These are phyloP conservation scores for Caranx melampygus DNA, from an alignment of 2,113 vertebrate genomes.

Conservation along the genomic window DNA sequence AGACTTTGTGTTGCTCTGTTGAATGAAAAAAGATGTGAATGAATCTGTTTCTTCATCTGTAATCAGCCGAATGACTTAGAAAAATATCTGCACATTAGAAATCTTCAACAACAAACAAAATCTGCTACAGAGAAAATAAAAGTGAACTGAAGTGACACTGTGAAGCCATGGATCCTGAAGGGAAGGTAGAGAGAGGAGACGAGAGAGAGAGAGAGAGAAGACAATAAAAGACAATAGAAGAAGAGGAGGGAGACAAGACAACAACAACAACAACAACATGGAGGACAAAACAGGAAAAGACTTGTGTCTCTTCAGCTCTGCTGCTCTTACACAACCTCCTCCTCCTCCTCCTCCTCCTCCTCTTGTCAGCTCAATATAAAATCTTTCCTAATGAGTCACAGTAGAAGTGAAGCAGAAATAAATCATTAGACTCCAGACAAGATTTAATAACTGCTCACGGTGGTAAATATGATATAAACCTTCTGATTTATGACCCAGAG, in stretches of 20 bases:
- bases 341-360: background rate
- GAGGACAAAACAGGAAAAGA: background rate
- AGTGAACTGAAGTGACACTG: background rate
- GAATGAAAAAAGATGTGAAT: too few species aligned
- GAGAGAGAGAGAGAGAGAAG: background rate
- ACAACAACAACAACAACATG: background rate
- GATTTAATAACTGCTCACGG: conserved; percentile 33
- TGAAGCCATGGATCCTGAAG: too few species aligned
- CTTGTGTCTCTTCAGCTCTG: background rate
- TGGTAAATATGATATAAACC: background rate
- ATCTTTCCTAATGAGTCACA: background rate
- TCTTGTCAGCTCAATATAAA: background rate
- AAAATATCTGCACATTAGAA: too few species aligned
- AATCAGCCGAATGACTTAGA: too few species aligned
- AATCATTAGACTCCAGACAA: conserved; percentile 20
- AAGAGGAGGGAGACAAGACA: background rate
- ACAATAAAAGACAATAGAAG: background rate
- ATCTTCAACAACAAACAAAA: too few species aligned
- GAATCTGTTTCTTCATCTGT: too few species aligned
- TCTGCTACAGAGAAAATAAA: too few species aligned
- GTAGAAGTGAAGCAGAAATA: background rate
- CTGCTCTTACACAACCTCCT: background rate
- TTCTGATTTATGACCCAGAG: conserved; percentile 21
- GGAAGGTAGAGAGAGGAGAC: too few species aligned
- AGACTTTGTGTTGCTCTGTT: too few species aligned